Evolutionary conservation across 2,797 vertebrate species (phyloP), one percentile per base, ranked within the genome.

Genomic region (Ataeniobius toweri): DNA sequence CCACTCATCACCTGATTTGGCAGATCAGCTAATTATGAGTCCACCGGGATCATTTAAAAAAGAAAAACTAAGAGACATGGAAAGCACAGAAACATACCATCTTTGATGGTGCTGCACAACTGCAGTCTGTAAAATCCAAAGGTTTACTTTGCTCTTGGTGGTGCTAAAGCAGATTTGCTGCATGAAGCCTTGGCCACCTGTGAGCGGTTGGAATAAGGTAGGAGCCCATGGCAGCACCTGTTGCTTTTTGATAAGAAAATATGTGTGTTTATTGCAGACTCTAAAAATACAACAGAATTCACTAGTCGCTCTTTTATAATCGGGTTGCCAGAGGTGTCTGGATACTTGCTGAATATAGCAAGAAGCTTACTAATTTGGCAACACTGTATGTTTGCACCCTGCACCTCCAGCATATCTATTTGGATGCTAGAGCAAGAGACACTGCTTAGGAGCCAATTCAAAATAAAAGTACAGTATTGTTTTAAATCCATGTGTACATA

Each of bases 141-240:
- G 39, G 22, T 44, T 24, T 44, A 41, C 20, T n/a, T 22, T 44
- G 22, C 22, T 44, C 9, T 67, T n/a, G 39, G 36, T 41, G 39
- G 65, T 1, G 10, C 39, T 68, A 13, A 68, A n/a, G 22, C 16
- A 24, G 65, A 68, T 41, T 9, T 44, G 61, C 61, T 36, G 28
- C 61, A 36, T 63, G 65, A 44, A 68, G 36, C 44, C 22, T 13
- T 10, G 65, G 65, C 39, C 65, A 41, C 65, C 65, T 44, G 65
- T 68, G 65, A 44, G 65, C 14, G 22, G 44, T 44, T 68, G 65
- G 39, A 68, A 68, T 39, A 22, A 68, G 31, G 61, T 63, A 63
- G 28, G 28, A 63, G 36, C 31, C 61, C 18, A 63, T 63, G 61
- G 61, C 61, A 63, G 39, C 39, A 44, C 20, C 39, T 68, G 39